These are phyloP conservation scores for Australoheros facetus DNA, from an alignment of 2,797 vertebrate genomes.

Conservation along the genomic window DNA sequence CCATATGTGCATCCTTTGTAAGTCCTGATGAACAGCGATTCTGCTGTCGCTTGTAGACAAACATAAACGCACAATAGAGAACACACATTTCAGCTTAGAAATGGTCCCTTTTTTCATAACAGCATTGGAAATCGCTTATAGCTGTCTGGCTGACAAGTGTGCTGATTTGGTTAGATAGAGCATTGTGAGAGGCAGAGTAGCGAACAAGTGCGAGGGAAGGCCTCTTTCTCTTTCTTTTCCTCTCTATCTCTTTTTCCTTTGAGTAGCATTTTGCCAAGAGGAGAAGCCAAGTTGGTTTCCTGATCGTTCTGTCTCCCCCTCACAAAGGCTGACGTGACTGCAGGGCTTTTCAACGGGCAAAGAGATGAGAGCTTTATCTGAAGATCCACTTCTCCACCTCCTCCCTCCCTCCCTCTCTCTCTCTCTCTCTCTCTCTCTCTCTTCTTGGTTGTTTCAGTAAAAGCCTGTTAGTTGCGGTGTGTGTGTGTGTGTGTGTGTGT, in stretches of 20 bases:
- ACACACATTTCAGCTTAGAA: constrained; percentile 72
- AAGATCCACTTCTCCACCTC: constrained; percentile 75
- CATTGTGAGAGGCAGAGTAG: constrained; percentile 71
- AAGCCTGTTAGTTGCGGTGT: constrained; percentile 73
- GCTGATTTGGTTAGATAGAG: constrained; percentile 76
- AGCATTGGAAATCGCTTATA: constrained; percentile 70
- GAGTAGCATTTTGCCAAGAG: constrained; percentile 67
- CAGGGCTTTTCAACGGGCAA: constrained; percentile 71
- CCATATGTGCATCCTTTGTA: constrained; percentile 54
- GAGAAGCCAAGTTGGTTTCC: constrained; percentile 72
- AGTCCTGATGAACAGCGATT: constrained; percentile 45
- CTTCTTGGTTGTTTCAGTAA: constrained; percentile 52
- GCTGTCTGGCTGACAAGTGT: constrained; percentile 78
- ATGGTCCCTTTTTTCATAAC: constrained; percentile 63
- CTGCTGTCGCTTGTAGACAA: constrained; percentile 33
- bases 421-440: neutral
- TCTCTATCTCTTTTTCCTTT: constrained; percentile 51
- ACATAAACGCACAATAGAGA: constrained; percentile 53
- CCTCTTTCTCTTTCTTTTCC: constrained; percentile 68
- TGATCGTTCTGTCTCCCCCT: constrained; percentile 63
- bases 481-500: constrained; percentile 61
- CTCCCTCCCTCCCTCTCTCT: constrained; percentile 11
- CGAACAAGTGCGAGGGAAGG: constrained; percentile 75
- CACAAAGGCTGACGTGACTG: constrained; percentile 76
- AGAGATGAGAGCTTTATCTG: constrained; percentile 79